Percentiles rank a stretch among this genome's conserved stretches.
phyloP scores from a whole-genome alignment of 2,113 vertebrate genomes.

The Galemys pyrenaicus region DNA sequence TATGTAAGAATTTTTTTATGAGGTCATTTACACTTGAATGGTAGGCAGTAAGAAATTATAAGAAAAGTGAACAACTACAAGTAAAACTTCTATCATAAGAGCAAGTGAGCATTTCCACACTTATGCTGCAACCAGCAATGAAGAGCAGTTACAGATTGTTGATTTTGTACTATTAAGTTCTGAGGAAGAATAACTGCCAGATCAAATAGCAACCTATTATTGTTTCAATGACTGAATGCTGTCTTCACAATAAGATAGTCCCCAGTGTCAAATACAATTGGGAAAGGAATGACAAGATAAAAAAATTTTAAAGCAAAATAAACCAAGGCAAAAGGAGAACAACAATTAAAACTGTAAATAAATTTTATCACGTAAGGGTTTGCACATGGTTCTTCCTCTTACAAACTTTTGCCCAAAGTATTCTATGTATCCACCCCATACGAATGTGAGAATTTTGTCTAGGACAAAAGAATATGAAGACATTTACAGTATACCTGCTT shows the following conservation, averaged over 20 bases:
- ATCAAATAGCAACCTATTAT: constrained; percentile 51
- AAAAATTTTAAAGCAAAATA: constrained; percentile 51
- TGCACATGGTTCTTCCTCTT: not conserved
- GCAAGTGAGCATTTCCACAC: constrained; percentile 37
- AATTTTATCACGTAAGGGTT: not conserved
- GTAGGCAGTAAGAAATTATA: not conserved
- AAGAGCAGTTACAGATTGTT: constrained; percentile 3
- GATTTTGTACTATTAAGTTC: constrained; percentile 33
- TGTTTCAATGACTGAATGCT: constrained; percentile 38
- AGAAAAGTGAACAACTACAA: not conserved
- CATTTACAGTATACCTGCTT: not conserved
- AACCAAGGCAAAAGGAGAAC: constrained; percentile 28
- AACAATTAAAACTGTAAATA: constrained; percentile 43
- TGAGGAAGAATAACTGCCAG: constrained; percentile 18
- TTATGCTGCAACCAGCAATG: not conserved
- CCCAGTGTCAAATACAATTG: constrained; percentile 25
- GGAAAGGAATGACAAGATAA: constrained; percentile 32
- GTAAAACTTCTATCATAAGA: constrained; percentile 9
- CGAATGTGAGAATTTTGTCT: not conserved
- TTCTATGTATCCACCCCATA: not conserved
- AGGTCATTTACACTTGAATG: constrained; percentile 30
- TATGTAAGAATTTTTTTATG: not conserved
- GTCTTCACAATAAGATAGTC: constrained; percentile 1
- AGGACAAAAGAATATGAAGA: constrained; percentile 32
- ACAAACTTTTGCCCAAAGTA: not conserved